Base-by-base conservation (phyloP, 2,113 vertebrate species). In the Nymphicus hollandicus region DNA sequence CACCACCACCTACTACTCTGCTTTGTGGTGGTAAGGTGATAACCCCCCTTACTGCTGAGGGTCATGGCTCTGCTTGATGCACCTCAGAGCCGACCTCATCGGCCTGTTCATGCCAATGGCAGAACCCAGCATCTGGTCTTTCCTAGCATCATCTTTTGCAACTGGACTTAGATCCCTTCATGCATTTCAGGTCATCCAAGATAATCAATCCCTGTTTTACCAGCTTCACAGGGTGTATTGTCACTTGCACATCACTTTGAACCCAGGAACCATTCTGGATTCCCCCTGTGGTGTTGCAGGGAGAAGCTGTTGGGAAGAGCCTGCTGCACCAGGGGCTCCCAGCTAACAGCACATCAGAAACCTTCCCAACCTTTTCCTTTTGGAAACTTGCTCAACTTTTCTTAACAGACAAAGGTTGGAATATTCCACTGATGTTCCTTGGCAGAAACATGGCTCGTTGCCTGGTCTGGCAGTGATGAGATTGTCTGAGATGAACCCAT, bases 31-130 rank as follows among this genome's bases (percentile, higher is more conserved):
- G 58, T 55, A 9, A 91, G 73, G 27, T 65, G 65, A 28, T 69
- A 44, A 6, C 3, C 33, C 24, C n/a, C 28, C n/a, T 37, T 7
- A 0, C 17, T 83, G 53, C 50, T 50, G 58, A 65, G n/a, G 24
- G 16, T 86, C 71, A 9, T 44, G 66, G 58, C 76, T 91, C 73
- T 89, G 52, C 86, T 95, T 92, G 91, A 64, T 44, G 80, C 65
- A 35, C 49, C 55, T 18, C 73, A 71, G 83, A 76, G 76, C 81
- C 35, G 56, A 43, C n/a, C 20, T 82, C 35, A 3, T 56, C 20
- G 35, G 58, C 18, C n/a, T 27, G 27, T 5, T 70, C 15, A 12
- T 64, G 70, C 41, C 9, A 11, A 8, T 10, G 47, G 39, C 66
- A 63, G 77, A 84, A 33, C 47, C 23, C 46, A 24, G 44, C 56